These are phyloP conservation scores for Byasa hedistus DNA, from an alignment of 2,888 invertebrate species.

Conservation along the genomic window DNA sequence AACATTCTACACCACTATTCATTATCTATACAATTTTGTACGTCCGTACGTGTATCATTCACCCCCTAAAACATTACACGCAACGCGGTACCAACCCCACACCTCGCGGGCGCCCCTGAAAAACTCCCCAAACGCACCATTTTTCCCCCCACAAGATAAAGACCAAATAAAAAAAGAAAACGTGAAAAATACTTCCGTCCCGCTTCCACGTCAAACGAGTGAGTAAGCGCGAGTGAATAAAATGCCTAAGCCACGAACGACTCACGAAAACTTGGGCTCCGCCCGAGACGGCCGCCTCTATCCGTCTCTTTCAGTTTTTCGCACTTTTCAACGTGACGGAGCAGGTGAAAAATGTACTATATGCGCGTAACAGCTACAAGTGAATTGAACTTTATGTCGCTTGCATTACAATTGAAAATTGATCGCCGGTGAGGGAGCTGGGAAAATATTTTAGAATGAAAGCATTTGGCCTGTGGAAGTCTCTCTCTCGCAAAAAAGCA, in stretches of 20 bases:
- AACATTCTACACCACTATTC: conserved; percentile 76
- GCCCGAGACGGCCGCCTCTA: conserved; percentile 78
- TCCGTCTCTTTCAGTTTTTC: conserved; percentile 80
- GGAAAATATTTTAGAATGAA: conserved; percentile 79
- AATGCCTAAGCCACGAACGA: conserved; percentile 76
- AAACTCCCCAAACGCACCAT: conserved; percentile 69
- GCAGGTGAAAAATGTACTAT: conserved; percentile 41
- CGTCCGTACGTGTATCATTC: conserved; percentile 40
- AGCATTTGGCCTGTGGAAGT: conserved; percentile 71
- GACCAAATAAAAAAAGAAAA: conserved; percentile 80
- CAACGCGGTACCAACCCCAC: conserved; percentile 58
- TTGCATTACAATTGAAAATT: conserved; percentile 31
- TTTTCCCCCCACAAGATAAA: conserved; percentile 76
- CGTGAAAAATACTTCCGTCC: conserved; percentile 73
- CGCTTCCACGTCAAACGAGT: conserved; percentile 47
- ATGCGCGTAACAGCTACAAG: background rate
- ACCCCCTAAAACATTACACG: conserved; percentile 76
- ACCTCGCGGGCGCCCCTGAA: conserved; percentile 40
- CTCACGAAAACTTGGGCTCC: conserved; percentile 79
- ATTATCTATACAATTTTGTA: conserved; percentile 63
- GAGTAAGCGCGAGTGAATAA: conserved; percentile 58
- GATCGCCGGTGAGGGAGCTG: conserved; percentile 35
- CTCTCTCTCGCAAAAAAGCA: conserved; percentile 79
- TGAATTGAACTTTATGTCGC: conserved; percentile 36
- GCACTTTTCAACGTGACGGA: conserved; percentile 71